Base-by-base conservation (phyloP, 2,888 invertebrate species). In the Drosophila paramelanica region DNA sequence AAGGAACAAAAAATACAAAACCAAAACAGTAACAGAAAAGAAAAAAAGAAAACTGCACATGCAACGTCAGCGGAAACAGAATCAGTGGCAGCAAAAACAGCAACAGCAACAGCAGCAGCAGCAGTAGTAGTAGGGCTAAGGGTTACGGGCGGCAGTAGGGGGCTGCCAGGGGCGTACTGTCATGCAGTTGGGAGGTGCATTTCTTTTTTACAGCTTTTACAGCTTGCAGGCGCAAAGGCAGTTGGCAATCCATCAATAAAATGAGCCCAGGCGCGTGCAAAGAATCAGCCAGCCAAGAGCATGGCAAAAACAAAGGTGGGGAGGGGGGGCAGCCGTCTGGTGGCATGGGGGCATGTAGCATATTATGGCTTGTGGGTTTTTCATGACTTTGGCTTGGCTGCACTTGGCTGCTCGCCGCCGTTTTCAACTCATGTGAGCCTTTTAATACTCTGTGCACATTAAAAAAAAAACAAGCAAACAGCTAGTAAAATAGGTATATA, bases 221-320 rank as follows among this genome's bases (percentile, higher is more conserved):
- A 62, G 57, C 71, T 59, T 47, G 59, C 56, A 59, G 60, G 60
- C 65, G 31, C 31, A 31, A 50, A 67, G 55, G 20, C 68, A 55
- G 61, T 51, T 75, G 79, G 67, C 70, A 82, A 82, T 83, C 88
- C 86, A 75, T 83, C 86, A 83, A 86, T 88, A 82, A 82, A 82
- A 76, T 67, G 67, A 85, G 71, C 66, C 71, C 65, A 56, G 64
- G 83, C 77, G 80, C 77, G 73, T 73, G 79, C 69, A 80, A 50
- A 71, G 81, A 74, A 52, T 70, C 75, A 67, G 64, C 69, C 82
- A 69, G 65, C 60, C 47, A 8, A 33, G 50, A 5, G 13, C 2
- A 7, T 1, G 2, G 1, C 17, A 17, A 17, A 5, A 0, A 11
- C 2, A 20, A 13, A 2, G 1, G n/a, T 7, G 6, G 8, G n/a